Conservation (phyloP, 2,113 vertebrate species). For the Gymnarchus niloticus region DNA sequence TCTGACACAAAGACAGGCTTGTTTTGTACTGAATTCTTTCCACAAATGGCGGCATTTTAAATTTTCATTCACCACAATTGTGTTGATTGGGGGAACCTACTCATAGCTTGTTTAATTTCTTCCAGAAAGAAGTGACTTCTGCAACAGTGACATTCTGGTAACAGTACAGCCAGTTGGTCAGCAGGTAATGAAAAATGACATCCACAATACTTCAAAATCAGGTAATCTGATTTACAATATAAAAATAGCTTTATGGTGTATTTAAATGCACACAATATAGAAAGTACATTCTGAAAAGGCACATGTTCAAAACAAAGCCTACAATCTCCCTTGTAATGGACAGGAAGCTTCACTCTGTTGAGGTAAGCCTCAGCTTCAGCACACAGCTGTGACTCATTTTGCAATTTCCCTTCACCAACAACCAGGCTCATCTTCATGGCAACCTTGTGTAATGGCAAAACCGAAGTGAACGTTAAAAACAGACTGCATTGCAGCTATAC, state of each 20-base stretch:
- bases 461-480: not conserved
- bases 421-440: not conserved
- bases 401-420: not conserved
- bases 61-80: no score
- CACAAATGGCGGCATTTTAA: not conserved
- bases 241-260: not conserved
- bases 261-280: not conserved
- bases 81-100: no score
- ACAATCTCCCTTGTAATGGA: not conserved
- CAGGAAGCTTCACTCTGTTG: not conserved
- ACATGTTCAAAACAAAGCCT: not conserved
- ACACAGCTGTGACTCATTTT: no score
- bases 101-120: no score
- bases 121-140: no score
- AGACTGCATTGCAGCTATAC: conserved; percentile 3
- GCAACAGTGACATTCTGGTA: not conserved
- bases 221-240: not conserved
- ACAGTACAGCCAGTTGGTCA: not conserved
- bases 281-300: not conserved
- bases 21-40: not conserved
- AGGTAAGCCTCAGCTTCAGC: no score
- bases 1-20: not conserved
- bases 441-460: no score
- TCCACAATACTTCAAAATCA: not conserved
- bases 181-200: not conserved